Evolutionary conservation across 2,888 invertebrate species (phyloP), one percentile per base, ranked within the genome.

Genomic region (Pyralis farinalis): DNA sequence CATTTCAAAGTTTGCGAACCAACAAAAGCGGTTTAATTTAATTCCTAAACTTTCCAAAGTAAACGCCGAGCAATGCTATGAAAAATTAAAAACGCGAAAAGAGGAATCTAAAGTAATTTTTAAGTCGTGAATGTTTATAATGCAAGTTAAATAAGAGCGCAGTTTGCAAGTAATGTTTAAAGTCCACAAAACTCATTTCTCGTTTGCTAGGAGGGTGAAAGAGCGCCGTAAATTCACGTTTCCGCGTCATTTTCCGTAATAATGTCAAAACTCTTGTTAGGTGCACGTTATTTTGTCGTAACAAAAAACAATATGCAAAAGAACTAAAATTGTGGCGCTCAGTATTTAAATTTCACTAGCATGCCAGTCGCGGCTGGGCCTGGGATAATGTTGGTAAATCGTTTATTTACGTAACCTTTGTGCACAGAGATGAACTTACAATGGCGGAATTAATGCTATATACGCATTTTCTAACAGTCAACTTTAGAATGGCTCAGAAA

Each of bases 171-270:
- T 60, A 80, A 72, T 71, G 64, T 67, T 74, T 54, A 58, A 72
- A 75, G 68, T 72, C 66, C 49, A 51, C 55, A 46, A 64, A 79
- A 71, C 72, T 73, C 70, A 63, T 77, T 77, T 70, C 65, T 63
- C 58, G 63, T 60, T 58, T 63, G 51, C 58, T 11, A 53, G 44
- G 58, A 59, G 59, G 59, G 63, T 60, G 62, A 62, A 69, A 70
- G 57, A 55, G 51, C 54, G 47, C 63, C 61, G 66, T 76, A 76
- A 81, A 77, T 78, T 72, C 55, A 56, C 57, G 62, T 73, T 78
- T 71, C 70, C 65, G 63, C 68, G 65, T 71, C 66, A 71, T 73
- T 73, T 68, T 72, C 69, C 58, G 61, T 71, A 74, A 76, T 65
- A 74, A 72, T 68, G 65, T 70, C 64, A 66, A 63, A 72, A 75